A percentile compares a stretch with the other conserved stretches of the same genome.
phyloP scores from a whole-genome alignment of 2,888 invertebrate species.

The Plemyria rubiginata region DNA sequence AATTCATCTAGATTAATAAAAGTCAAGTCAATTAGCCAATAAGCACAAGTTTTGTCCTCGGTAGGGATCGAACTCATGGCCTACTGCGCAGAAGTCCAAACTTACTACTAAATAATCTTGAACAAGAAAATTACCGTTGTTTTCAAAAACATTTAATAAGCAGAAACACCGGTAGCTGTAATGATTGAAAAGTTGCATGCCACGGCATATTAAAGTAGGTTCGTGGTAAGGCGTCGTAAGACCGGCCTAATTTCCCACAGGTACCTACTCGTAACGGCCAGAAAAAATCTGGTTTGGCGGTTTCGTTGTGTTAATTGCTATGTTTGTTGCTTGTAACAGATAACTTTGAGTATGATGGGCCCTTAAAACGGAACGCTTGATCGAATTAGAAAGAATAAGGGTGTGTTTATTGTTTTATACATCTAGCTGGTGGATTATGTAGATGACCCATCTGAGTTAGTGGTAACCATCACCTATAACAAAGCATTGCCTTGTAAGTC shows the following conservation, averaged over 20 bases:
- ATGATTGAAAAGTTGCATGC: constrained; percentile 78
- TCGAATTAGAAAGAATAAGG: constrained; percentile 3
- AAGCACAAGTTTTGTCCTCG: too few species aligned
- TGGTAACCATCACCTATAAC: too few species aligned
- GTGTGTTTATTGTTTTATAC: too few species aligned
- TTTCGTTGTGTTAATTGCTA: constrained; percentile 58
- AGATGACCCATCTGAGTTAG: too few species aligned
- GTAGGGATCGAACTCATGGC: too few species aligned
- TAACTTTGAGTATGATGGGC: constrained; percentile 25
- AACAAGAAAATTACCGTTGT: constrained; percentile 20
- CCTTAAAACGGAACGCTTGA: constrained; percentile 20
- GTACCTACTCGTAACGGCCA: constrained; percentile 66
- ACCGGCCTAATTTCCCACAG: constrained; percentile 66
- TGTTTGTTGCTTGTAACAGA: constrained; percentile 37
- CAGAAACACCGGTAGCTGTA: constrained; percentile 34
- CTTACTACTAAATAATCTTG: background rate
- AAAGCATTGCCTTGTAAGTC: too few species aligned
- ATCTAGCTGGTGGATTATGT: too few species aligned
- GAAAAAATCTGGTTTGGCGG: constrained; percentile 58
- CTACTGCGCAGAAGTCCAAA: too few species aligned
- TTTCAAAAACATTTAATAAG: constrained; percentile 16
- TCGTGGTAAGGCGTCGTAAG: constrained; percentile 66
- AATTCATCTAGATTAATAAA: too few species aligned
- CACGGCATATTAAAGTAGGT: constrained; percentile 62
- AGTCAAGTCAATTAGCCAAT: too few species aligned